Conservation (phyloP, 2,797 vertebrate species). For the Chiloscyllium punctatum region DNA sequence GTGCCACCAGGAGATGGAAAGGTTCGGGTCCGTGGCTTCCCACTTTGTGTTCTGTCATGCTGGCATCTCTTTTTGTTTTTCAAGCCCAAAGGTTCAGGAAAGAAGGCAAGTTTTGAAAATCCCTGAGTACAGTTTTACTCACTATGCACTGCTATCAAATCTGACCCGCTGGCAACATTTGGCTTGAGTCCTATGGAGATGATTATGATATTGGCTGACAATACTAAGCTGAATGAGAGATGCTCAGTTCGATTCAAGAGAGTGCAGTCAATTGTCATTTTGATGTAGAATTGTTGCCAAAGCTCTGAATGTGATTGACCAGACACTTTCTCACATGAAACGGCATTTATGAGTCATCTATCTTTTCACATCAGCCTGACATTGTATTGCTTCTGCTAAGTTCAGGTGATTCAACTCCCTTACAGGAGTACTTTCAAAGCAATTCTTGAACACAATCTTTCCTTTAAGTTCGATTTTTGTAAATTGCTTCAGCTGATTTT, state of each 20-base stretch:
- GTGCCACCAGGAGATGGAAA: neutral
- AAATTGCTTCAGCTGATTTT: neutral
- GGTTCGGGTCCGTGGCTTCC: neutral
- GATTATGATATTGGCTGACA: neutral
- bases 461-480: neutral
- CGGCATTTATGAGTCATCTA: neutral
- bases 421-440: neutral
- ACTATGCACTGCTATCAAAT: neutral
- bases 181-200: neutral
- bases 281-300: neutral
- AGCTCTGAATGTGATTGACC: neutral
- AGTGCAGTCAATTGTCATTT: neutral
- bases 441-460: neutral
- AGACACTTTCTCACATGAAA: neutral
- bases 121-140: neutral
- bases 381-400: neutral
- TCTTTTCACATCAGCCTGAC: neutral
- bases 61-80: neutral
- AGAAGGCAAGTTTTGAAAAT: neutral
- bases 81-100: neutral
- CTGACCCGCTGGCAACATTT: neutral
- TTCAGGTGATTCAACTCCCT: neutral
- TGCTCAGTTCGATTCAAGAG: neutral
- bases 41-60: neutral
- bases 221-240: neutral